phyloP scores from a whole-genome alignment of 64 coral and sea anemone genomes.

The Anthopleura sola region DNA sequence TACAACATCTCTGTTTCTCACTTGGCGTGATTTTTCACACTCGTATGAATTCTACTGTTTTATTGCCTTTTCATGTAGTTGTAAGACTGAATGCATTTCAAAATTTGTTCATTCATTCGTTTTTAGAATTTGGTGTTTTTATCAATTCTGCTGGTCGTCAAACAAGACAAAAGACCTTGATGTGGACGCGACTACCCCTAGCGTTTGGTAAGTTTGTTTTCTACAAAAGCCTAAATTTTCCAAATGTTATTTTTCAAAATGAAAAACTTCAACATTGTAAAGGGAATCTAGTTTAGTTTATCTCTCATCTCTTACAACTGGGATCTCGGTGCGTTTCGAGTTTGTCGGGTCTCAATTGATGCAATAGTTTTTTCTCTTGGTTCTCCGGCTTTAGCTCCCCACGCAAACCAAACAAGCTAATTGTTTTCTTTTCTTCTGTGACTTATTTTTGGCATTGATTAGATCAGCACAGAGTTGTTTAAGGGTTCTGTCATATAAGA shows the following conservation, averaged over 20 bases:
- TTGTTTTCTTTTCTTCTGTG: no score
- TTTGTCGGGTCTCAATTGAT: neutral
- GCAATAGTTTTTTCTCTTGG: neutral
- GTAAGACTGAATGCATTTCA: no score
- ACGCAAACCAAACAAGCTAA: no score
- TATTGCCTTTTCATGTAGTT: no score
- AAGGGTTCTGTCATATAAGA: neutral
- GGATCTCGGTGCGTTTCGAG: no score
- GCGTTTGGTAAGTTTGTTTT: conserved; percentile 73
- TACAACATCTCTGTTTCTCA: neutral
- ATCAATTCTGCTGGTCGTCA: conserved; percentile 78
- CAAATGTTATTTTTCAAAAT: neutral
- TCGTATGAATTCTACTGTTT: no score
- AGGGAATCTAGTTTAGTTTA: neutral
- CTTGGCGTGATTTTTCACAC: neutral
- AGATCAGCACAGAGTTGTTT: neutral
- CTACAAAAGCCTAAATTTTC: no score
- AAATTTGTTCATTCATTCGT: neutral
- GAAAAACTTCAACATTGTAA: no score
- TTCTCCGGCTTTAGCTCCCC: no score
- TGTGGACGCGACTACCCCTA: conserved; percentile 94
- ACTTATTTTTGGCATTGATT: no score
- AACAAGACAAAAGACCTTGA: conserved; percentile 81
- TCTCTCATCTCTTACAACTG: no score
- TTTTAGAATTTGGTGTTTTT: conserved; percentile 91